Evolutionary conservation across 2,888 invertebrate species (phyloP).

Genomic region (Altica lythri): DNA sequence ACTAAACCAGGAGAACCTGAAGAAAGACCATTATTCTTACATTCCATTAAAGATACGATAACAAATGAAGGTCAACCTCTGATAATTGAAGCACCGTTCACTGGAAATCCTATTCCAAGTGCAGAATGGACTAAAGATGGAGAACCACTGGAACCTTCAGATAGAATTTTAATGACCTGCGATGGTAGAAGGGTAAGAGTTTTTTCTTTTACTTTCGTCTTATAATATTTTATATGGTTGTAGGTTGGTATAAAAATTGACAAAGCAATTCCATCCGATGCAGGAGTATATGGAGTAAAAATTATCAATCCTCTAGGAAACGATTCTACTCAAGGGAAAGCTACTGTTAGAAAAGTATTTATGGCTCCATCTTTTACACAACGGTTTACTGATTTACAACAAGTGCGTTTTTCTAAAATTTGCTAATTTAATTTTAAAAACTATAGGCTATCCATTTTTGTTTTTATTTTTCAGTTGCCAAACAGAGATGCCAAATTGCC

Average conservation of each 20-base stretch:
- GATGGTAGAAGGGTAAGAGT: constrained; percentile 75
- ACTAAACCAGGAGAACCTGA: constrained; percentile 69
- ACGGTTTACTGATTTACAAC: constrained; percentile 70
- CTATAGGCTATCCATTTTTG: background rate
- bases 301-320: constrained; percentile 79
- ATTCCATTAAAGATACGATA: constrained; percentile 73
- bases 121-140: constrained; percentile 82
- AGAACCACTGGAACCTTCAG: constrained; percentile 66
- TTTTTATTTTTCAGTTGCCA: constrained; percentile 61
- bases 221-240: constrained; percentile 1
- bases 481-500: constrained; percentile 82
- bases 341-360: constrained; percentile 78
- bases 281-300: constrained; percentile 78
- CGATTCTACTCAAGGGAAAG: constrained; percentile 70
- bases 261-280: constrained; percentile 71
- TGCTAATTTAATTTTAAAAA: background rate
- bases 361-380: constrained; percentile 82
- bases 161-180: constrained; percentile 74
- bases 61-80: constrained; percentile 85
- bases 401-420: constrained; percentile 53
- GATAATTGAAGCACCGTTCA: constrained; percentile 56
- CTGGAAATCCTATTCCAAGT: constrained; percentile 82
- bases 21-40: constrained; percentile 76
- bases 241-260: constrained; percentile 76
- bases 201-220: no score